Evolutionary conservation across 2,797 vertebrate species (phyloP), one percentile per base, ranked within the genome.

Genomic region (Calcarius lapponicus): DNA sequence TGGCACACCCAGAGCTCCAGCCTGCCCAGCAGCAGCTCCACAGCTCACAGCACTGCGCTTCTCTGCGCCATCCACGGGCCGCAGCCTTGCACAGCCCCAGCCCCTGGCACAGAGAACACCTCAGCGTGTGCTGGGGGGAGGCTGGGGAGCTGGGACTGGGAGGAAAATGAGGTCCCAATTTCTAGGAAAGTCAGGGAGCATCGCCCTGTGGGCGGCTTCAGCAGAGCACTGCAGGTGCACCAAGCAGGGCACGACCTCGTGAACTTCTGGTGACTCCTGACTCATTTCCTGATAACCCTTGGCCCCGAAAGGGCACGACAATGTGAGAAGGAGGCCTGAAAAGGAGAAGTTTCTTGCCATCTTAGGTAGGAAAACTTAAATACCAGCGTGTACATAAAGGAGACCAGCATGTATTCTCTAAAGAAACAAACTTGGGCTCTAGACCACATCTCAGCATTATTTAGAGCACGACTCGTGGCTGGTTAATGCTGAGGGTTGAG

Each of bases 201-300:
- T 38, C 0, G 0, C 17, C 32, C 51, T 36, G 16, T 0, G 0
- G 48, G 51, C 1, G 2, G n/a, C 20, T 45, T 24, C 47, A 53
- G 45, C 78, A 48, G 48, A 62, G 40, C 10, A 1, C 48, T 65
- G 67, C 71, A 36, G 71, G 26, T 82, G 67, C 58, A 65, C 34
- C 54, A 42, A 28, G 51, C 61, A 71, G 6, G 6, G 24, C 43
- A 47, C 11, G 12, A 22, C 45, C 64, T 51, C 0, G 0, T 75
- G 57, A 60, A 71, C 60, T 72, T 40, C 32, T 78, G 80, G 22
- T 42, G 54, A 7, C 51, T 75, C 28, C 25, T 48, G 54, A 56
- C 48, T 84, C 2, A 1, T 58, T 74, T 69, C 67, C 80, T 54
- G 28, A 32, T n/a, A 76, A 62, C 32, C 7, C 47, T 17, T 13